Evolutionary conservation across 1,140 invertebrate genomes (phyloP).

Genomic region (Scaptomyza hsui): DNA sequence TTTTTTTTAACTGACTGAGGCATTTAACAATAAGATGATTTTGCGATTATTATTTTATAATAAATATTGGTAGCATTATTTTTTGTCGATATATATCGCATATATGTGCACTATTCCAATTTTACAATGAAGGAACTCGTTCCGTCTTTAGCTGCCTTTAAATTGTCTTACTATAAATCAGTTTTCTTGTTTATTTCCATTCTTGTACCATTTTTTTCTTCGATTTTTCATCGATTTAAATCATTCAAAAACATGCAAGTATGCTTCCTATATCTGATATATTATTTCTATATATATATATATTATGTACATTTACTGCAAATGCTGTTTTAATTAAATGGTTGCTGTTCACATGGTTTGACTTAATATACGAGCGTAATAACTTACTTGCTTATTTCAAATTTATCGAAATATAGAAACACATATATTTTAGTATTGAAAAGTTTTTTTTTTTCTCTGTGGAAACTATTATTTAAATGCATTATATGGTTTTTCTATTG

Average conservation of each 20-base stretch:
- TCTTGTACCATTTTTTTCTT: neutral
- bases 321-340: neutral
- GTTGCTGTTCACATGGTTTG: neutral
- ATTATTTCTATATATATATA: neutral
- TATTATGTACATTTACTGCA: neutral
- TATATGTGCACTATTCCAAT: conserved; percentile 31
- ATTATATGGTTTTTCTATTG: neutral
- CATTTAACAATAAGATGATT: conserved; percentile 68
- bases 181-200: neutral
- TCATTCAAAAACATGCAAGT: neutral
- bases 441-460: neutral
- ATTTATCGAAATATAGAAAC: too few relatives aligned
- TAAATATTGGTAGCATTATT: conserved; percentile 19
- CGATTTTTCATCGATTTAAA: neutral
- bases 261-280: too few relatives aligned
- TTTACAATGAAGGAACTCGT: conserved; percentile 62
- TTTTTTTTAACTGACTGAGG: conserved; percentile 68
- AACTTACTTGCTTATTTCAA: neutral
- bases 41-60: conserved; percentile 26
- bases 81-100: conserved; percentile 27
- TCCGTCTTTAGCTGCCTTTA: conserved; percentile 67
- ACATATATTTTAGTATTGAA: neutral
- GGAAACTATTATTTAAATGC: neutral
- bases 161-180: conserved; percentile 10
- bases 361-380: neutral